Percentiles rank a stretch among this genome's conserved stretches.
These are phyloP conservation scores for Hexactinellida sp. DNA, from an alignment of 37 sponge, comb jelly and placozoan genomes.

Conservation along the genomic window DNA sequence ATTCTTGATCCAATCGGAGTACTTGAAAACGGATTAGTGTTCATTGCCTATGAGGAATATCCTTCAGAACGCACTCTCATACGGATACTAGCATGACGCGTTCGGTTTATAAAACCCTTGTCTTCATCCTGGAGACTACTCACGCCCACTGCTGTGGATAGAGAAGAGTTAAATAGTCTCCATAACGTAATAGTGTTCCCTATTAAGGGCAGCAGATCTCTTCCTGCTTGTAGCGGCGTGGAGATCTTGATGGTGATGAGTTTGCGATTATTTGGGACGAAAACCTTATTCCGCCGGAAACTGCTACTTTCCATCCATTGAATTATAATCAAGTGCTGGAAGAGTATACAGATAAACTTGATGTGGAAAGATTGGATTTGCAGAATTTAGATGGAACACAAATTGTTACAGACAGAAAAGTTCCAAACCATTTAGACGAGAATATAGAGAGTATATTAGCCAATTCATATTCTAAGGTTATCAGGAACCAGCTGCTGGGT, in stretches of 20 bases:
- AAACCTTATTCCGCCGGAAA: neutral
- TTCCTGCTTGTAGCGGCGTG: neutral
- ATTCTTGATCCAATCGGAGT: neutral
- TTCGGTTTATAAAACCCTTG: neutral
- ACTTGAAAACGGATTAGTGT: neutral
- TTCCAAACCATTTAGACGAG: too few species aligned
- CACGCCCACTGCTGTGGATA: neutral
- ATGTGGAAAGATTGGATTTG: too few species aligned
- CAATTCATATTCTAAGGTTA: neutral
- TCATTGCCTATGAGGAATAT: neutral
- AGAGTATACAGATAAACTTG: neutral
- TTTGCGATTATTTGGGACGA: neutral
- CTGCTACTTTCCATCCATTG: neutral
- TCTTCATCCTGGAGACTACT: conserved; percentile 6
- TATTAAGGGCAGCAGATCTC: neutral
- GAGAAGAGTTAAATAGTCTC: neutral
- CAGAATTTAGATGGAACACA: neutral
- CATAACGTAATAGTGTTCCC: neutral
- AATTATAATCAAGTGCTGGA: neutral
- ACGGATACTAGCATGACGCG: neutral
- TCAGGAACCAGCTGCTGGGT: neutral
- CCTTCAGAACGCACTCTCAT: neutral
- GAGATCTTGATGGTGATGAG: conserved; percentile 5
- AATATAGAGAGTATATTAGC: neutral
- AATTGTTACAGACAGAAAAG: neutral